Conservation (phyloP, 2,113 vertebrate species). For the Ceratotherium simum region DNA sequence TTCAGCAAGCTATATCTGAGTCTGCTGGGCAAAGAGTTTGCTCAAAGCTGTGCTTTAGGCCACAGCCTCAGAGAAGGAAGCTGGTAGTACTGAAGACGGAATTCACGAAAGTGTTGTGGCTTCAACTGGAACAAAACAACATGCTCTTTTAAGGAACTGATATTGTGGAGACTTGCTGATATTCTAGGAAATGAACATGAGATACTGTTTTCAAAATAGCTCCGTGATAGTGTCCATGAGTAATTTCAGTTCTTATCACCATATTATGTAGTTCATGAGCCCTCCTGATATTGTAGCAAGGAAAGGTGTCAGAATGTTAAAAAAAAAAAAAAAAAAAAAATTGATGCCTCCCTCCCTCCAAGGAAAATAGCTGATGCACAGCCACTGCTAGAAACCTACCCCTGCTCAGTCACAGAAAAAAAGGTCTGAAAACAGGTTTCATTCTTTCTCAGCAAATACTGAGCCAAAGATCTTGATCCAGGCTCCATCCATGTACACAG, state of each 20-base stretch:
- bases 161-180: slow-evolving; percentile 70
- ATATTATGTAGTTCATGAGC: slow-evolving; percentile 65
- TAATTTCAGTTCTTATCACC: slow-evolving; percentile 83
- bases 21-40: not conserved
- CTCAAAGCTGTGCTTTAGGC: not conserved
- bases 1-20: not conserved
- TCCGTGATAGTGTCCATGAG: slow-evolving; percentile 76
- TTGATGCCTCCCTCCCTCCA: fast-evolving
- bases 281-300: not conserved
- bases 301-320: slow-evolving; percentile 45
- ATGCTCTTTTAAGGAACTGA: slow-evolving; percentile 75
- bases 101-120: slow-evolving; percentile 57
- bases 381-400: not conserved
- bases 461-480: not conserved
- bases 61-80: slow-evolving; percentile 12
- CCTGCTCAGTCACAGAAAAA: not conserved
- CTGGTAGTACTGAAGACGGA: slow-evolving; percentile 30
- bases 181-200: slow-evolving; percentile 84
- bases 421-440: slow-evolving; percentile 6
- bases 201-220: slow-evolving; percentile 88
- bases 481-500: not conserved
- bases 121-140: slow-evolving; percentile 69
- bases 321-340: not conserved
- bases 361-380: not conserved
- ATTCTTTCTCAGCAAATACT: not conserved